phyloP scores from a whole-genome alignment of 2,797 vertebrate species.

The Uromys caudimaculatus region DNA sequence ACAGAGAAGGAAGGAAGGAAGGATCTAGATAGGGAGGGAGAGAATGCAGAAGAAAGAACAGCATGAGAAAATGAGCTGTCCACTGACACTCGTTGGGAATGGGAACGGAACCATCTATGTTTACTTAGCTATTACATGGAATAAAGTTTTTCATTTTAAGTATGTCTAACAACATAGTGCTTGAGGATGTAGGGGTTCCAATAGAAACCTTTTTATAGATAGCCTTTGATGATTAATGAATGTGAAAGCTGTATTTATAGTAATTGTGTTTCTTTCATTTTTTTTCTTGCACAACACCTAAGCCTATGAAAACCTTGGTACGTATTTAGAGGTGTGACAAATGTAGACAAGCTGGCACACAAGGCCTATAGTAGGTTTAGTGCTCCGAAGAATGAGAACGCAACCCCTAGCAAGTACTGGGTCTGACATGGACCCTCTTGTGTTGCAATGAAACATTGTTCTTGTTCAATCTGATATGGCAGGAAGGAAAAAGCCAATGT shows the following conservation, averaged over 20 bases:
- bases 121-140: background rate
- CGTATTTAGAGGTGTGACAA: background rate
- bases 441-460: background rate
- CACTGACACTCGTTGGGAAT: background rate
- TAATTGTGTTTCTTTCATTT: background rate
- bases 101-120: background rate
- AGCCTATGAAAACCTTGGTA: background rate
- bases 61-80: rapidly evolving
- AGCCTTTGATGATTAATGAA: background rate
- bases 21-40: rapidly evolving
- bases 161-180: background rate
- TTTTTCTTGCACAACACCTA: background rate
- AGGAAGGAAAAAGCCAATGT: background rate
- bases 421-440: background rate
- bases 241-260: background rate
- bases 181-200: background rate
- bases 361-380: too few species aligned
- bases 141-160: background rate
- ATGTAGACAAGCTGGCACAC: background rate
- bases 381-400: background rate
- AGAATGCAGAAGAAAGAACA: background rate
- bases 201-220: background rate
- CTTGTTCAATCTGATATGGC: rapidly evolving
- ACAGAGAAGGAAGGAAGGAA: rapidly evolving
- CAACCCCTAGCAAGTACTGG: background rate